Conservation (phyloP, 2,888 invertebrate genomes). For the Polymixis flavicincta region DNA sequence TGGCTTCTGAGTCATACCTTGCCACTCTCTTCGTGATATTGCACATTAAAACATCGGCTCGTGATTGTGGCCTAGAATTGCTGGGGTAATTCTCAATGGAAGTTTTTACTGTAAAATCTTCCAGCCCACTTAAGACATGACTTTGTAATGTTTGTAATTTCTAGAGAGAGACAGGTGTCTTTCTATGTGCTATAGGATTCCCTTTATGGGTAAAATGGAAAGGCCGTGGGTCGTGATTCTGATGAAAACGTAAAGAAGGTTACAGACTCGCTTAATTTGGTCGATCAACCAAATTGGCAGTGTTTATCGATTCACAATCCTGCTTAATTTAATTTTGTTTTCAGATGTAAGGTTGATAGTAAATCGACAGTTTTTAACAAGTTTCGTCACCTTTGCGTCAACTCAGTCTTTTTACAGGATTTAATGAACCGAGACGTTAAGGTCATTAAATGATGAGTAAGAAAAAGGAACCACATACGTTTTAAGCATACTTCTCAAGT, state of each 20-base stretch:
- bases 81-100: slow-evolving; percentile 33
- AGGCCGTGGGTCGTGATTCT: neutral
- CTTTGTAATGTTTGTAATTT: neutral
- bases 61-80: slow-evolving; percentile 54
- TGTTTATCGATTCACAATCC: neutral
- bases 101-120: neutral
- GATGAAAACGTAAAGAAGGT: neutral
- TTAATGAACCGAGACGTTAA: slow-evolving; percentile 6
- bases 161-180: too few species aligned
- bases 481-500: slow-evolving; percentile 5
- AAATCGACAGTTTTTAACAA: neutral
- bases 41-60: slow-evolving; percentile 28
- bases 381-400: slow-evolving; percentile 1
- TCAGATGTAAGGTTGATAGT: neutral
- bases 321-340: neutral
- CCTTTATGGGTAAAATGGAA: neutral
- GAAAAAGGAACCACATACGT: slow-evolving; percentile 24
- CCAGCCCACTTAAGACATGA: neutral
- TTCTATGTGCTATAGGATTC: neutral
- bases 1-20: slow-evolving; percentile 59
- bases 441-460: slow-evolving; percentile 44
- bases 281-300: slow-evolving; percentile 5
- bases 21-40: slow-evolving; percentile 55
- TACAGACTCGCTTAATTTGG: neutral
- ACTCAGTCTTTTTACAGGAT: neutral